These are phyloP conservation scores for Campoletis sonorensis DNA, from an alignment of 1,140 invertebrate species.

Conservation along the genomic window DNA sequence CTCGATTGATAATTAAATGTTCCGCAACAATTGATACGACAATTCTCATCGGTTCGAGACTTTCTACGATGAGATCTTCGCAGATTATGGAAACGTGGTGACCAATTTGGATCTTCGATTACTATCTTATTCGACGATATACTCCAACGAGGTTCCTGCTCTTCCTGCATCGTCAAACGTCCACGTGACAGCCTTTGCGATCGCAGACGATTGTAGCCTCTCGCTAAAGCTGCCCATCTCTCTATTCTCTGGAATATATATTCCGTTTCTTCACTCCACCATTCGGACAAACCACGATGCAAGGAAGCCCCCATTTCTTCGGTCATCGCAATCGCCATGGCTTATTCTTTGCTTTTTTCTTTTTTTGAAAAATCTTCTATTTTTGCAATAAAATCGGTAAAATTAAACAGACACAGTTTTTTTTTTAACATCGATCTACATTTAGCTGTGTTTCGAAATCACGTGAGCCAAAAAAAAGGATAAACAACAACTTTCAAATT, in stretches of 20 bases:
- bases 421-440: too few relatives aligned
- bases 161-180: constrained; percentile 62
- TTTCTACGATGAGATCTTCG: constrained; percentile 52
- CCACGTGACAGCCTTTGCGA: constrained; percentile 63
- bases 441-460: too few relatives aligned
- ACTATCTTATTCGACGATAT: constrained; percentile 58
- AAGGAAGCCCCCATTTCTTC: constrained; percentile 49
- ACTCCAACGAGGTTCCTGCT: constrained; percentile 57
- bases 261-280: constrained; percentile 72
- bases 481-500: too few relatives aligned
- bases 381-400: not conserved
- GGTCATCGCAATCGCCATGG: constrained; percentile 34
- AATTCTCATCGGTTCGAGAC: constrained; percentile 58
- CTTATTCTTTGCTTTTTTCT: constrained; percentile 33
- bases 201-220: constrained; percentile 70
- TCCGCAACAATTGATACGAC: constrained; percentile 68
- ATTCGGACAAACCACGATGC: constrained; percentile 65
- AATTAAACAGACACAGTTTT: too few relatives aligned
- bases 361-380: not conserved
- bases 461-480: too few relatives aligned
- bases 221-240: constrained; percentile 67
- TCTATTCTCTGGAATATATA: constrained; percentile 71
- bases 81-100: constrained; percentile 51
- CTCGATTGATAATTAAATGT: constrained; percentile 70
- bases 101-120: constrained; percentile 54